Base-by-base conservation (phyloP, 2,113 vertebrate species). In the Amphiprion percula region DNA sequence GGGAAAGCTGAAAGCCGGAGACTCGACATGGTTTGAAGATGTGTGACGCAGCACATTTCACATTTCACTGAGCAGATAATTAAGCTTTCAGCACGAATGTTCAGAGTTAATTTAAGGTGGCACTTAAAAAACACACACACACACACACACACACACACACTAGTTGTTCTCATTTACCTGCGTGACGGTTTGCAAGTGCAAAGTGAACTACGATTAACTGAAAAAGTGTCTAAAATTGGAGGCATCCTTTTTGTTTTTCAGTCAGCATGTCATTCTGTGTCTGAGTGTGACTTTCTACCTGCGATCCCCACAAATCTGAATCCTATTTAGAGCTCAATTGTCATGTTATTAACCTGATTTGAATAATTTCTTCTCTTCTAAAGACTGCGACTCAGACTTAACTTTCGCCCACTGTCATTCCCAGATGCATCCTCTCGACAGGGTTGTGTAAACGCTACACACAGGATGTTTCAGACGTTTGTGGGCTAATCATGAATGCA, bases 21-120 rank as follows among this genome's bases (percentile, higher is more conserved):
- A 68, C 26, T 54, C 7, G 17, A 81, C 54, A 68, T 26, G 46
- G 33, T 76, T 79, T 73, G 58, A 72, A 52, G 54, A 69, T 5
- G 62, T 64, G 62, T 60, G 46, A 61, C 24, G 39, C 26, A 56
- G 73, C 68, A 56, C 66, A 68, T 72, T 73, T 65, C 37, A 52
- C 71, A 67, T 79, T 86, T 62, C 26, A 66, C 59, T 11, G 30
- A 69, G 75, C 71, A 71, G 62, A 65, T 77, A 76, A 88, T 88
- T 74, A 71, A 70, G 79, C 77, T 71, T 79, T 83, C 44, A 68
- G 77, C 49, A 50, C 39, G 10, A 47, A 77, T 39, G 66, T 70
- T 66, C 37, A 60, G 23, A 60, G 68, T 72, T 79, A 64, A 86
- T 80, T 88, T 72, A 41, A 75, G 68, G 72, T 46, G 39, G 44